phyloP scores from a whole-genome alignment of 2,113 vertebrate species.

The Tauraco erythrolophus region DNA sequence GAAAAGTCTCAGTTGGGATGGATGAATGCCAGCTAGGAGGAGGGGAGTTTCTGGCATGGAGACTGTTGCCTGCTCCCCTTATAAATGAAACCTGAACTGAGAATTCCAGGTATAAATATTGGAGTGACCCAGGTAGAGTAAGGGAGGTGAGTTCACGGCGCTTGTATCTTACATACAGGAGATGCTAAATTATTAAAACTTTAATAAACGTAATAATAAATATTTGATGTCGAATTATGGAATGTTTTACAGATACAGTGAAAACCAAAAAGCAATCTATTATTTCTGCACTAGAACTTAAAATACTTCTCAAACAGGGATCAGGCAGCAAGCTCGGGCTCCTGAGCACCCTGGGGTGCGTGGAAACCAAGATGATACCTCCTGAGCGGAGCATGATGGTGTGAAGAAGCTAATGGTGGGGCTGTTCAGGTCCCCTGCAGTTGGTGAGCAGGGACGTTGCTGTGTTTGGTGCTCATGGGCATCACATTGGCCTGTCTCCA shows the following conservation, averaged over 20 bases:
- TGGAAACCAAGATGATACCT: not conserved
- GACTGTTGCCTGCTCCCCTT: conserved; percentile 1
- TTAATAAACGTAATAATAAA: conserved; percentile 85
- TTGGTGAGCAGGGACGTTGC: fast-evolving
- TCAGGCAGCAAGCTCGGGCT: not conserved
- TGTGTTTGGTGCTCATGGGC: not conserved
- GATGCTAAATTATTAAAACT: conserved; percentile 82
- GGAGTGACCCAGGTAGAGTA: conserved; percentile 68
- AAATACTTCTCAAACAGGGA: conserved; percentile 49
- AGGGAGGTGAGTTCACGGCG: conserved; percentile 48
- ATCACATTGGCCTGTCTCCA: fast-evolving
- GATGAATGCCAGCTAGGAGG: not conserved
- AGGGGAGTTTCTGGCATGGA: not conserved
- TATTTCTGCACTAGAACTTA: conserved; percentile 70
- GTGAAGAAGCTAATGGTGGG: not conserved
- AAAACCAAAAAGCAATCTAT: conserved; percentile 68
- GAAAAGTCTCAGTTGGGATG: conserved; percentile 14
- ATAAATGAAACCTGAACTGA: conserved; percentile 30
- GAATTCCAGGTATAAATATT: conserved; percentile 71
- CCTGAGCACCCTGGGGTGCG: not conserved
- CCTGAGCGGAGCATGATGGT: fast-evolving
- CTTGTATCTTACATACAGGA: conserved; percentile 59
- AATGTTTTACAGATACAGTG: conserved; percentile 74
- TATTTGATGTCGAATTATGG: conserved; percentile 85
- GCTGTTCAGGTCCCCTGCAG: not conserved